Percentiles rank a stretch among this genome's conserved stretches.
Evolutionary conservation across 2,113 vertebrate genomes (phyloP).

Genomic region (Marmota monax): DNA sequence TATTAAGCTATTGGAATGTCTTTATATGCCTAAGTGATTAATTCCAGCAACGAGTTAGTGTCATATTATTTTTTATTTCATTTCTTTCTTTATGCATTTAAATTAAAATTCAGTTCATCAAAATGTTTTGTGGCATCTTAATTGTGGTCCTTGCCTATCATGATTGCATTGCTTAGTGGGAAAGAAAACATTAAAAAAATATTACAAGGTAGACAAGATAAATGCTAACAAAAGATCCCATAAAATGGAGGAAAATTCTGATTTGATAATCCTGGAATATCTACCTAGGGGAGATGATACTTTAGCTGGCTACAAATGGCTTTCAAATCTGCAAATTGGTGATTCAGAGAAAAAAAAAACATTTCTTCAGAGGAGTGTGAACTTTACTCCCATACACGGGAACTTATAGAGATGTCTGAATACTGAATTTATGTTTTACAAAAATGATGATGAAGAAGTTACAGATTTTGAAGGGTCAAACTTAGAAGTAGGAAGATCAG

Average conservation of each 20-base stretch:
- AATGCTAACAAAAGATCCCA: conserved; percentile 36
- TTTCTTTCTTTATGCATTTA: not conserved
- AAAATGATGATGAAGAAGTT: not conserved
- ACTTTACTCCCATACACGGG: conserved; percentile 25
- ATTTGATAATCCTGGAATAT: conserved; percentile 45
- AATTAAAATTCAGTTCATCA: conserved; percentile 24
- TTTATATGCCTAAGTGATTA: conserved; percentile 22
- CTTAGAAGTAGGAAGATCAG: not conserved
- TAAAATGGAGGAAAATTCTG: not conserved
- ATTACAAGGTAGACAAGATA: conserved; percentile 1
- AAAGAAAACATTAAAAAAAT: conserved; percentile 40
- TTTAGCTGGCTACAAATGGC: conserved; percentile 31
- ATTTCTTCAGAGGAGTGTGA: conserved; percentile 6
- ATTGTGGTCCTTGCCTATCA: not conserved
- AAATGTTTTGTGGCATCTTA: not conserved
- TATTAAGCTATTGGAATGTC: conserved; percentile 51
- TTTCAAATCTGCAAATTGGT: conserved; percentile 48
- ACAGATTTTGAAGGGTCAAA: conserved; percentile 30
- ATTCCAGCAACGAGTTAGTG: conserved; percentile 22
- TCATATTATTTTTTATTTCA: not conserved
- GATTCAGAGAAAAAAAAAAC: not conserved
- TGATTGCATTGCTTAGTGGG: conserved; percentile 29
- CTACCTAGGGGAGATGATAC: not conserved
- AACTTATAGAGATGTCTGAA: too few species aligned
- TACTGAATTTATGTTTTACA: not conserved